Conservation (phyloP, 1,140 invertebrate genomes). For the Drosophila willistoni region DNA sequence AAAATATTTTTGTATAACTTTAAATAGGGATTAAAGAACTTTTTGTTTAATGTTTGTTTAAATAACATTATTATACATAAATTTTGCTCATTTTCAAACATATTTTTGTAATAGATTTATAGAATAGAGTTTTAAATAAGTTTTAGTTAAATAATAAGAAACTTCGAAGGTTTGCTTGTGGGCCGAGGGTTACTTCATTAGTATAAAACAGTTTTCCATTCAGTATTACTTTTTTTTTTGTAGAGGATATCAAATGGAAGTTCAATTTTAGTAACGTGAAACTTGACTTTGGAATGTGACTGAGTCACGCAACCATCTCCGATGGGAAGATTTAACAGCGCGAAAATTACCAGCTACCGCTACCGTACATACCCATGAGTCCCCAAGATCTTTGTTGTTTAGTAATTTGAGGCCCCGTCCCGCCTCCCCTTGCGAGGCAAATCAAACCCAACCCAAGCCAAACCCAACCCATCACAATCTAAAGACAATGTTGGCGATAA, state of each 20-base stretch:
- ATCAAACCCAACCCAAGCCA: slow-evolving; percentile 9
- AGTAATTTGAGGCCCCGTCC: slow-evolving; percentile 36
- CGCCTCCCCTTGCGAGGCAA: not conserved
- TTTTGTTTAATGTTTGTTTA: too few relatives aligned
- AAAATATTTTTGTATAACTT: too few relatives aligned
- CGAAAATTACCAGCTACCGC: slow-evolving; percentile 33
- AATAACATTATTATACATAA: too few relatives aligned
- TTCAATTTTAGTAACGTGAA: not conserved
- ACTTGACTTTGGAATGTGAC: not conserved
- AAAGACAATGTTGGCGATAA: slow-evolving; percentile 31
- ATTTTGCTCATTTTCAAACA: too few relatives aligned
- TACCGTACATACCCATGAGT: slow-evolving; percentile 47
- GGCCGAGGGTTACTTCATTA: too few relatives aligned
- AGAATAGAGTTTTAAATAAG: too few relatives aligned
- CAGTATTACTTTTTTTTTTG: too few relatives aligned
- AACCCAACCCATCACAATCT: slow-evolving; percentile 10
- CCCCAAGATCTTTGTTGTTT: slow-evolving; percentile 52
- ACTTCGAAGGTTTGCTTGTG: too few relatives aligned
- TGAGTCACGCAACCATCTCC: not conserved
- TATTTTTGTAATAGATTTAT: too few relatives aligned
- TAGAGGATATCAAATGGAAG: not conserved
- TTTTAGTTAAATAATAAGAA: too few relatives aligned
- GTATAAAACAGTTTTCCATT: too few relatives aligned
- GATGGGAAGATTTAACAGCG: not conserved
- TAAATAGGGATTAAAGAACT: too few relatives aligned